phyloP scores from a whole-genome alignment of 1,140 invertebrate species.

The Drosophila ficusphila region DNA sequence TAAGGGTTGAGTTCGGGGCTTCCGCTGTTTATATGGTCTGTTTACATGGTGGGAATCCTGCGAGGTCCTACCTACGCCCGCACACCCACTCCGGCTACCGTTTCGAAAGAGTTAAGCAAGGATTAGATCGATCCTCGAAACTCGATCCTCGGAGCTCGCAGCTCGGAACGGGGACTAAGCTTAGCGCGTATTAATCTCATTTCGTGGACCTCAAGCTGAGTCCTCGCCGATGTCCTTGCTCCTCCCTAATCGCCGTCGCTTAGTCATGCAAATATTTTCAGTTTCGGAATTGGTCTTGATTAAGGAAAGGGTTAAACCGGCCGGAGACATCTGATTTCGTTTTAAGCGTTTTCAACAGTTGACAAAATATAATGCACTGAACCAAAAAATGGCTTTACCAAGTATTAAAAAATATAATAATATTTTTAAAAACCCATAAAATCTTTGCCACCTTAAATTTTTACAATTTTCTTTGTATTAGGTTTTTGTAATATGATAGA shows the following conservation, averaged over 20 bases:
- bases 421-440: background rate
- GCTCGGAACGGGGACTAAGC: slow-evolving; percentile 44
- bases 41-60: slow-evolving; percentile 63
- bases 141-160: no score
- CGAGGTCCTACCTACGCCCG: slow-evolving; percentile 59
- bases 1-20: slow-evolving; percentile 46
- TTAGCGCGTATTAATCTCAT: slow-evolving; percentile 79
- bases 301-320: slow-evolving; percentile 51
- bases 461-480: background rate
- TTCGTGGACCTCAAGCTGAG: slow-evolving; percentile 61
- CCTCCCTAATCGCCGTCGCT: slow-evolving; percentile 67
- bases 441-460: background rate
- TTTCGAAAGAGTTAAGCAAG: slow-evolving; percentile 75
- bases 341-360: slow-evolving; percentile 24
- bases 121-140: slow-evolving; percentile 51
- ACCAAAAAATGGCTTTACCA: no score
- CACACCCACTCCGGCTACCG: slow-evolving; percentile 30
- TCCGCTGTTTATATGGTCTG: slow-evolving; percentile 80
- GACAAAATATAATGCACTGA: slow-evolving; percentile 4
- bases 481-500: background rate
- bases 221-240: slow-evolving; percentile 3
- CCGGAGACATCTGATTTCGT: slow-evolving; percentile 60
- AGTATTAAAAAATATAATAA: background rate
- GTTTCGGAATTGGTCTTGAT: slow-evolving; percentile 65
- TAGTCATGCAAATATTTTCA: slow-evolving; percentile 78